Percentiles rank a stretch among this genome's conserved stretches.
Evolutionary conservation across 1,140 invertebrate genomes (phyloP).

Genomic region (Drosophila grimshawi): DNA sequence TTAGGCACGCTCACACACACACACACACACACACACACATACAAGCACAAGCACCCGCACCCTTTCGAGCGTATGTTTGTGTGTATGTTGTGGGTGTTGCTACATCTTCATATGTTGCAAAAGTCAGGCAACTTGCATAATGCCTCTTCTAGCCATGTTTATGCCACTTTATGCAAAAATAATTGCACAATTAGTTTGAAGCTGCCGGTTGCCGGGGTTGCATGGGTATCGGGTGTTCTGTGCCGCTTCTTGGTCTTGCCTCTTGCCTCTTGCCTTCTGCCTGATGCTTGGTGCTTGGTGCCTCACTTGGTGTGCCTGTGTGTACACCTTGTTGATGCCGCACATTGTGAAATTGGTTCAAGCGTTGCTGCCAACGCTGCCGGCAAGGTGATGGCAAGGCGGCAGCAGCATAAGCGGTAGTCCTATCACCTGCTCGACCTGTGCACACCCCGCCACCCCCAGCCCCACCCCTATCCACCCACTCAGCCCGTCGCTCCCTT

Average conservation of each 20-base stretch:
- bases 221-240: slow-evolving; percentile 1
- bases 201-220: slow-evolving; percentile 57
- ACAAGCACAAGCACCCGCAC: not conserved
- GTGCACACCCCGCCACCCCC: slow-evolving; percentile 1
- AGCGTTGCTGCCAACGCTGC: slow-evolving; percentile 67
- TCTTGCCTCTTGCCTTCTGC: slow-evolving; percentile 6
- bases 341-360: slow-evolving; percentile 80
- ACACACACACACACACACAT: slow-evolving; percentile 3
- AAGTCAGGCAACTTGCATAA: slow-evolving; percentile 81
- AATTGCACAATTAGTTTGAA: slow-evolving; percentile 85
- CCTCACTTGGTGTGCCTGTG: slow-evolving; percentile 10
- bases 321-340: slow-evolving; percentile 27
- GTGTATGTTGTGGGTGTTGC: slow-evolving; percentile 29
- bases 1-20: slow-evolving; percentile 67
- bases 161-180: slow-evolving; percentile 85
- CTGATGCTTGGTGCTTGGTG: slow-evolving; percentile 29
- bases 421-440: slow-evolving; percentile 61
- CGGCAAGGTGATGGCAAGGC: slow-evolving; percentile 51
- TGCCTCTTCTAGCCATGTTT: slow-evolving; percentile 83
- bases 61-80: slow-evolving; percentile 1
- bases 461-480: slow-evolving; percentile 17
- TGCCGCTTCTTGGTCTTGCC: not conserved
- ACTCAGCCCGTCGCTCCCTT: not conserved
- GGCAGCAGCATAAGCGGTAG: slow-evolving; percentile 37
- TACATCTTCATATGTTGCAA: slow-evolving; percentile 74